Base-by-base conservation (phyloP, 53 echinoderm and acorn worm genomes). In the Holothuria leucospilota region DNA sequence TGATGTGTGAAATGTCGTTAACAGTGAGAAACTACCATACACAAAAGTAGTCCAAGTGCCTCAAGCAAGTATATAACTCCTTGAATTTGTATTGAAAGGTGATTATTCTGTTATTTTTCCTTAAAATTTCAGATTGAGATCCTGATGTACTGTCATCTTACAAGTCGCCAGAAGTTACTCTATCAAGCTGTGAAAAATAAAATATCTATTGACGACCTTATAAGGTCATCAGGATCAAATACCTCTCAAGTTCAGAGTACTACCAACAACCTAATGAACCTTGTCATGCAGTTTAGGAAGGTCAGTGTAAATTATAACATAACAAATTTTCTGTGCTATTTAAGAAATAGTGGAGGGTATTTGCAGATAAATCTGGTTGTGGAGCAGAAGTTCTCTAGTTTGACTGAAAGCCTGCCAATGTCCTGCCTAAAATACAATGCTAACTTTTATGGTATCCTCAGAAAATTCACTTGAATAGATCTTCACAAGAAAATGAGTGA, bases 201-300 rank as follows among this genome's bases (percentile, higher is more conserved):
- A 92, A 95, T 95, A 75, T 99, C 99, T 70, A 99, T 99, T n/a
- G 99, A 99, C 69, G 99, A 99, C 75, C 94, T 99, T 40, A 87
- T 99, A 20, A 85, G 87, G 2, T 81, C 95, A 7, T 61, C 87
- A 6, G 88, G 90, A 14, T 72, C 90, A 9, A 68, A 92, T 15
- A 71, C 88, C 30, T 80, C 95, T 3, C 89, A 78, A 62, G 68
- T 86, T 3, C 90, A 81, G 59, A 85, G 56, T 20, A 89, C 83
- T 13, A 91, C 96, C 39, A 95, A 92, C 82, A 99, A 93, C 69
- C 99, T 99, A 61, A 99, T 99, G 99, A 99, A 95, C 82, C 95
- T 99, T 21, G 99, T 99, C 63, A 99, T 99, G 99, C 99, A 99
- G 85, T 99, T 99, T 71, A 94, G 95, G 71, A 99, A 99, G 95